A percentile compares a stretch with the other conserved stretches of the same genome.
Evolutionary conservation across 2,113 vertebrate genomes (phyloP).

Genomic region (Pachyramphus minor): DNA sequence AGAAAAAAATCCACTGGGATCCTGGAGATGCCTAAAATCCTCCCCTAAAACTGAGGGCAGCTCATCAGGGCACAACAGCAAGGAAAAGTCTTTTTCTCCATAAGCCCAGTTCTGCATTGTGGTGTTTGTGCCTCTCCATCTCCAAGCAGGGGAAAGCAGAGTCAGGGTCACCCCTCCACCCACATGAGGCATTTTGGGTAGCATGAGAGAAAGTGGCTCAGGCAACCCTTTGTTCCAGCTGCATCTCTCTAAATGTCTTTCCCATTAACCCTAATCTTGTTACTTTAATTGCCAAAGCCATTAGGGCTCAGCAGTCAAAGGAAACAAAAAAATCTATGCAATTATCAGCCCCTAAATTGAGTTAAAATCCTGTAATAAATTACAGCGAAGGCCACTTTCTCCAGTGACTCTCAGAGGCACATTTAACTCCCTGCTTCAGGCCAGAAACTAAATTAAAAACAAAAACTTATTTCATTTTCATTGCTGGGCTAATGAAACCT

Average conservation of each 20-base stretch:
- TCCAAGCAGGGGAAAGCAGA: fast-evolving
- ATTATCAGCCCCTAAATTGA: slow-evolving; percentile 20
- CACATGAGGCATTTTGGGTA: fast-evolving
- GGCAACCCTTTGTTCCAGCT: fast-evolving
- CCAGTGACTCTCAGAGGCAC: not conserved
- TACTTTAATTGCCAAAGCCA: slow-evolving; percentile 35
- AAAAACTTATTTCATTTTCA: slow-evolving; percentile 4
- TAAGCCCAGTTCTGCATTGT: fast-evolving
- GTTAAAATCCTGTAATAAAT: slow-evolving; percentile 32
- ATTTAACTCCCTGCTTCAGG: not conserved
- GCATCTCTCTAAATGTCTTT: not conserved
- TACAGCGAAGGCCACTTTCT: not conserved
- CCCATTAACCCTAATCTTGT: not conserved
- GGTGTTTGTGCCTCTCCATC: not conserved
- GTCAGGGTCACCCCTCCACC: fast-evolving
- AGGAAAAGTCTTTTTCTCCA: not conserved
- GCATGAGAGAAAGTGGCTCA: not conserved
- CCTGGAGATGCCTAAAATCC: not conserved
- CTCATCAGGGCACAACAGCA: fast-evolving
- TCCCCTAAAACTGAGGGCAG: not conserved
- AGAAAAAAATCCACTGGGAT: not conserved
- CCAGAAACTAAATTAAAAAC: slow-evolving; percentile 36
- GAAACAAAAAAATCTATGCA: not conserved
- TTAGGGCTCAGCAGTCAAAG: not conserved
- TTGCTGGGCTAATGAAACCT: not conserved